These are phyloP conservation scores for Mastomys natalensis DNA, from an alignment of 2,113 vertebrate species.

Conservation along the genomic window DNA sequence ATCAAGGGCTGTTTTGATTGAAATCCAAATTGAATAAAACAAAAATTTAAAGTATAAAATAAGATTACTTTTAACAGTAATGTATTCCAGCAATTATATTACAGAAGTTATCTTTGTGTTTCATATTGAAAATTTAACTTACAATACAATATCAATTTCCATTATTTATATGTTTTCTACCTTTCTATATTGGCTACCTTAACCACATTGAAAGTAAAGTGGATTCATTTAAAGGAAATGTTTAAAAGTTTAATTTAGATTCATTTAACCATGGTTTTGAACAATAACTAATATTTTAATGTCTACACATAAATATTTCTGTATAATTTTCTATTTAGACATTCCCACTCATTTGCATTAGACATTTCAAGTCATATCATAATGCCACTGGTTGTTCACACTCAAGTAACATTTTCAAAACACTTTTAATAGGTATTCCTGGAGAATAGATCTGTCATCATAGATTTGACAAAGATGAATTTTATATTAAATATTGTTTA, in stretches of 20 bases:
- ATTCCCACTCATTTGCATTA: neutral
- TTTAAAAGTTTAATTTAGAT: neutral
- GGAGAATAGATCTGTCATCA: neutral
- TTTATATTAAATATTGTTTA: conserved; percentile 22
- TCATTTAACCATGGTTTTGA: neutral
- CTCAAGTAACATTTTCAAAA: neutral
- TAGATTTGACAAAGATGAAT: conserved; percentile 1
- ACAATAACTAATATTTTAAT: conserved; percentile 2
- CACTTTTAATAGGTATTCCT: neutral
- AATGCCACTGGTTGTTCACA: neutral
- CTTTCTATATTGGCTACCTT: neutral
- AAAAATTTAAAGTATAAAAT: neutral
- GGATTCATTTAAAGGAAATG: neutral
- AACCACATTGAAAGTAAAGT: neutral
- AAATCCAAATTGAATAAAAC: neutral
- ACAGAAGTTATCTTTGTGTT: neutral
- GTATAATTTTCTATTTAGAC: neutral
- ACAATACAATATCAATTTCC: neutral
- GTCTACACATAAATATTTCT: neutral
- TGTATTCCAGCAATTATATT: neutral
- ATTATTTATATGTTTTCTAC: neutral
- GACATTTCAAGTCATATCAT: neutral
- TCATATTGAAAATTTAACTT: neutral
- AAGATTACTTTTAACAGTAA: neutral
- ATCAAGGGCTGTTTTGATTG: neutral